phyloP scores from a whole-genome alignment of 2,113 vertebrate genomes.

The Upupa epops region DNA sequence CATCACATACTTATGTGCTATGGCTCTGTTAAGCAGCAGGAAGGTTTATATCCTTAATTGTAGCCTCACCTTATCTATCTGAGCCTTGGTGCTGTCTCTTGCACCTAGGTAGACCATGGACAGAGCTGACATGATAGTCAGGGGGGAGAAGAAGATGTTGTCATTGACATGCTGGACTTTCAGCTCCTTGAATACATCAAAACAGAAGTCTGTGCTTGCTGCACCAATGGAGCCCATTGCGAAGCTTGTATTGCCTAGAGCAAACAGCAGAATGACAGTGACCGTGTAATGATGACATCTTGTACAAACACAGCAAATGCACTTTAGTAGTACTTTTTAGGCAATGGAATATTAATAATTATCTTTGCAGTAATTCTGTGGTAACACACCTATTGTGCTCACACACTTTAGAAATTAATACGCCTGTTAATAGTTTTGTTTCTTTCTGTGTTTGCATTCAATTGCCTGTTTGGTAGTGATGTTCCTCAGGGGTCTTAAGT shows the following conservation, averaged over 20 bases:
- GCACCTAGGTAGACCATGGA: constrained; percentile 83
- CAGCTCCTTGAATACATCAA: constrained; percentile 80
- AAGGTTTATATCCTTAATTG: neutral
- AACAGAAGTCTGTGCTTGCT: constrained; percentile 79
- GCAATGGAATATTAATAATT: neutral
- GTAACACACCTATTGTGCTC: neutral
- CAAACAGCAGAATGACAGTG: neutral
- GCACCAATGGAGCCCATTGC: constrained; percentile 68
- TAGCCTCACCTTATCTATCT: constrained; percentile 84
- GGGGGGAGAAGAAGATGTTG: constrained; percentile 83
- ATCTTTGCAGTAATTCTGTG: neutral
- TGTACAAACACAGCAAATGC: neutral
- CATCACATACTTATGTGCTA: neutral
- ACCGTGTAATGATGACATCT: neutral
- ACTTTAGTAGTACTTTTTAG: neutral
- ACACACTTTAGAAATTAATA: neutral
- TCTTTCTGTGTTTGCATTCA: neutral
- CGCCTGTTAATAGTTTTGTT: neutral
- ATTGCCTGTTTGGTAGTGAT: neutral
- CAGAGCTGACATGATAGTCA: constrained; percentile 83
- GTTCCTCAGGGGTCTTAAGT: neutral
- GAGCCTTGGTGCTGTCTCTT: constrained; percentile 76
- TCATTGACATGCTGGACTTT: constrained; percentile 35
- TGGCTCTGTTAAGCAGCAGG: neutral
- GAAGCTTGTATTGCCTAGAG: constrained; percentile 8